Conservation (phyloP, 2,888 invertebrate genomes). For the Stenichneumon culpator region DNA sequence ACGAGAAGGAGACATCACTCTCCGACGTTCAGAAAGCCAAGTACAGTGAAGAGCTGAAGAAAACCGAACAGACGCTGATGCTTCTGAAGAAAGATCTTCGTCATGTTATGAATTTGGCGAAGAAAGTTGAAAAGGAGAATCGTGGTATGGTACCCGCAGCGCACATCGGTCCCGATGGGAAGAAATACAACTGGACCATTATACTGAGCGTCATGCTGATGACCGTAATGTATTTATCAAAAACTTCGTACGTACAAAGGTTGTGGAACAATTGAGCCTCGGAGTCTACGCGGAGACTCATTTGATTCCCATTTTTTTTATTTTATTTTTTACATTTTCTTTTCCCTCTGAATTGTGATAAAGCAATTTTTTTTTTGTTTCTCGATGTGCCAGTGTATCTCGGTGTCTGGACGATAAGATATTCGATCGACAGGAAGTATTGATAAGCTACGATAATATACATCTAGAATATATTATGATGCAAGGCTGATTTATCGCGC, state of each 20-base stretch:
- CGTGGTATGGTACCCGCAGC: slow-evolving; percentile 73
- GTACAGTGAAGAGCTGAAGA: slow-evolving; percentile 72
- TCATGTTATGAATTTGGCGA: slow-evolving; percentile 70
- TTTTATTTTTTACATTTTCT: not conserved
- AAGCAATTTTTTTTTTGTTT: slow-evolving; percentile 37
- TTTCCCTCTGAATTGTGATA: slow-evolving; percentile 37
- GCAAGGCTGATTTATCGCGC: slow-evolving; percentile 42
- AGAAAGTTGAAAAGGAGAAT: slow-evolving; percentile 73
- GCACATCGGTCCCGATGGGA: slow-evolving; percentile 75
- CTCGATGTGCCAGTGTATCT: slow-evolving; percentile 39
- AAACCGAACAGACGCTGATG: slow-evolving; percentile 69
- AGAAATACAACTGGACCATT: slow-evolving; percentile 74
- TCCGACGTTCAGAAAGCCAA: slow-evolving; percentile 64
- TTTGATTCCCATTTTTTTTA: not conserved
- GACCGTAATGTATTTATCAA: slow-evolving; percentile 76
- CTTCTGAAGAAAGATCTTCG: slow-evolving; percentile 74
- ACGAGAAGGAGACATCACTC: slow-evolving; percentile 59
- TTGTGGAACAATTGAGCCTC: slow-evolving; percentile 70
- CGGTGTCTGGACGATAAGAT: slow-evolving; percentile 2
- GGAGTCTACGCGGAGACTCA: slow-evolving; percentile 1
- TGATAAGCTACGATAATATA: slow-evolving; percentile 44
- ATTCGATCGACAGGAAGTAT: slow-evolving; percentile 17
- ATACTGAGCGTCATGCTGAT: slow-evolving; percentile 74
- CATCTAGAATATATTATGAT: slow-evolving; percentile 52
- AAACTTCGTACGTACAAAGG: slow-evolving; percentile 72